Percentiles rank a stretch among this genome's conserved stretches.
phyloP scores from a whole-genome alignment of 1,140 invertebrate species.

The Campodea augens region DNA sequence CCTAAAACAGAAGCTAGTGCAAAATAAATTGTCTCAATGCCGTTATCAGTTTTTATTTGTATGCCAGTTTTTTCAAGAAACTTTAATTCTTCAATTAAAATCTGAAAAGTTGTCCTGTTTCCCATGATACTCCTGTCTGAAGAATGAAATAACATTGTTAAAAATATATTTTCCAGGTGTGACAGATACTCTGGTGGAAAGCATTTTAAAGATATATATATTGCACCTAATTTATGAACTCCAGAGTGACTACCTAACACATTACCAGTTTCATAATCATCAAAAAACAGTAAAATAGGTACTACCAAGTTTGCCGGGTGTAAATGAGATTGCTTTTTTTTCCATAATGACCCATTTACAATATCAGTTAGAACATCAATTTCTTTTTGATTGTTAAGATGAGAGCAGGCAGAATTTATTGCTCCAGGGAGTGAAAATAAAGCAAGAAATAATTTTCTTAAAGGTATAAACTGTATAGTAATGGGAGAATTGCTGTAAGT shows the following conservation, averaged over 20 bases:
- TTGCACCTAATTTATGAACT: not conserved
- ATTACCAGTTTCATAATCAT: not conserved
- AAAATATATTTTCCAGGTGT: not conserved
- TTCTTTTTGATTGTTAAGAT: not conserved
- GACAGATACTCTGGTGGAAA: not conserved
- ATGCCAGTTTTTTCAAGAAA: not conserved
- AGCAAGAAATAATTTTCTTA: not conserved
- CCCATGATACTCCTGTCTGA: not conserved
- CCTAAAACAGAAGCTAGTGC: conserved; percentile 1
- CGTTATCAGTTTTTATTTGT: not conserved
- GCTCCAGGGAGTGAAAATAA: not conserved
- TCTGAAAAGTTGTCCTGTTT: not conserved
- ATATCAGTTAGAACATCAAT: not conserved
- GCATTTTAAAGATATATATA: not conserved
- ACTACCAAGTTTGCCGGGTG: not conserved
- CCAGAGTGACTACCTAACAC: not conserved
- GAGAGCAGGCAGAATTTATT: not conserved
- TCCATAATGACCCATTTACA: not conserved
- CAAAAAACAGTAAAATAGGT: not conserved
- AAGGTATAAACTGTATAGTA: not conserved
- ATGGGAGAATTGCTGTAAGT: not conserved
- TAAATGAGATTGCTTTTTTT: not conserved
- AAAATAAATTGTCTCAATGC: not conserved
- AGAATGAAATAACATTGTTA: not conserved
- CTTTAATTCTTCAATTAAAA: not conserved